These are phyloP conservation scores for Drosophila lutescens DNA, from an alignment of 2,888 invertebrate species.

Conservation along the genomic window DNA sequence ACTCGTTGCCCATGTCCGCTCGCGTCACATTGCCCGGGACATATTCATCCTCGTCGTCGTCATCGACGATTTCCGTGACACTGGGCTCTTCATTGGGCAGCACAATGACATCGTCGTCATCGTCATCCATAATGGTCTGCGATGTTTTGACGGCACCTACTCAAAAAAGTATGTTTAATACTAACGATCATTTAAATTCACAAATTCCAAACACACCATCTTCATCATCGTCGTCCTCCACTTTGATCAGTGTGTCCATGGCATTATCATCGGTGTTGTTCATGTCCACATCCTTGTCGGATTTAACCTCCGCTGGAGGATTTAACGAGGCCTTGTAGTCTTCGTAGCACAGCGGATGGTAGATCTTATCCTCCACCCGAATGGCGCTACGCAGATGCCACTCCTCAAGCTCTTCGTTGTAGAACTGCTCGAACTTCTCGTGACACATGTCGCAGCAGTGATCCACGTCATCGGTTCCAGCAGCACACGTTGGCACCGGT, in stretches of 20 bases:
- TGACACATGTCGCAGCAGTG: slow-evolving; percentile 94
- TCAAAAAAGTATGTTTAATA: not conserved
- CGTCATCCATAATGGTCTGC: slow-evolving; percentile 75
- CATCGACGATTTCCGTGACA: slow-evolving; percentile 86
- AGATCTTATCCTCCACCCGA: slow-evolving; percentile 90
- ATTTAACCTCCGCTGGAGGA: slow-evolving; percentile 61
- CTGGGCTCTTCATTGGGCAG: slow-evolving; percentile 88
- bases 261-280: slow-evolving; percentile 81
- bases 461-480: slow-evolving; percentile 87
- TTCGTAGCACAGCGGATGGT: slow-evolving; percentile 95
- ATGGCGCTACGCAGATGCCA: slow-evolving; percentile 97
- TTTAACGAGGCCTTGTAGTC: slow-evolving; percentile 88
- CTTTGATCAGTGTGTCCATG: slow-evolving; percentile 80
- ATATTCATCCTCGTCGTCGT: slow-evolving; percentile 86
- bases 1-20: slow-evolving; percentile 24
- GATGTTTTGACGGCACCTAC: slow-evolving; percentile 24
- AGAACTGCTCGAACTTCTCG: slow-evolving; percentile 97
- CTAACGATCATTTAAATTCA: not conserved
- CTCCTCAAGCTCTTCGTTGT: slow-evolving; percentile 98
- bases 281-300: slow-evolving; percentile 54
- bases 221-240: slow-evolving; percentile 72
- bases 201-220: slow-evolving; percentile 41
- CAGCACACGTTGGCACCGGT: slow-evolving; percentile 89
- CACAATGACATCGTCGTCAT: slow-evolving; percentile 89
- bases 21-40: slow-evolving; percentile 68